Evolutionary conservation across 2,888 invertebrate species (phyloP).

Genomic region (Drosophila picticornis): DNA sequence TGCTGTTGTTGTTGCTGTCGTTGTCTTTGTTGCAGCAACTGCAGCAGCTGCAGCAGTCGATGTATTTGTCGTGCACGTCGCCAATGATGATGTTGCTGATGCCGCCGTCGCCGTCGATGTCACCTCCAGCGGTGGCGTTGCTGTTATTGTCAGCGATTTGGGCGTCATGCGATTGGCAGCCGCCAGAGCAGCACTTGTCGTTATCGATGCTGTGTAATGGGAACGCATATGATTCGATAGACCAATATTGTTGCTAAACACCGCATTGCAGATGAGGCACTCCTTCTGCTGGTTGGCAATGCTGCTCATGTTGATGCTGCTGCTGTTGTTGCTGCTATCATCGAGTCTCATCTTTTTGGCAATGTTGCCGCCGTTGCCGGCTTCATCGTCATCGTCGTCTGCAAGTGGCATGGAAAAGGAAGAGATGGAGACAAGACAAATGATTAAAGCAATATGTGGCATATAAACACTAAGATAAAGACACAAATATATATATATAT

Average conservation of each 20-base stretch:
- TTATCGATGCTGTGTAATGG: constrained; percentile 78
- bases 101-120: constrained; percentile 19
- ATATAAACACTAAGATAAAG: neutral
- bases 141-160: constrained; percentile 71
- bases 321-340: constrained; percentile 60
- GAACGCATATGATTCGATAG: constrained; percentile 85
- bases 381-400: constrained; percentile 80
- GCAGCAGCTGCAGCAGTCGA: neutral
- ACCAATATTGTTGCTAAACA: constrained; percentile 84
- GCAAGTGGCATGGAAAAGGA: constrained; percentile 13
- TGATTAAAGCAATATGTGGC: neutral
- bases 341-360: constrained; percentile 80
- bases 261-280: constrained; percentile 84
- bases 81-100: neutral
- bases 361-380: constrained; percentile 45
- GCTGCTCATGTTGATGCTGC: constrained; percentile 38
- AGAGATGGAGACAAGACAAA: neutral
- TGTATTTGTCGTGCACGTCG: constrained; percentile 4
- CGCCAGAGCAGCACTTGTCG: constrained; percentile 58
- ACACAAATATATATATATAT: neutral
- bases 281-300: constrained; percentile 76
- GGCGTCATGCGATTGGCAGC: constrained; percentile 69
- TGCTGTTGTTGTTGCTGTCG: constrained; percentile 1
- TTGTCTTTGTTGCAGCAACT: neutral
- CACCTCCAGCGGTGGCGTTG: constrained; percentile 52